Percentiles rank a stretch among this genome's conserved stretches.
Evolutionary conservation across 2,797 vertebrate species (phyloP).

Genomic region (Centropyge bicolor): DNA sequence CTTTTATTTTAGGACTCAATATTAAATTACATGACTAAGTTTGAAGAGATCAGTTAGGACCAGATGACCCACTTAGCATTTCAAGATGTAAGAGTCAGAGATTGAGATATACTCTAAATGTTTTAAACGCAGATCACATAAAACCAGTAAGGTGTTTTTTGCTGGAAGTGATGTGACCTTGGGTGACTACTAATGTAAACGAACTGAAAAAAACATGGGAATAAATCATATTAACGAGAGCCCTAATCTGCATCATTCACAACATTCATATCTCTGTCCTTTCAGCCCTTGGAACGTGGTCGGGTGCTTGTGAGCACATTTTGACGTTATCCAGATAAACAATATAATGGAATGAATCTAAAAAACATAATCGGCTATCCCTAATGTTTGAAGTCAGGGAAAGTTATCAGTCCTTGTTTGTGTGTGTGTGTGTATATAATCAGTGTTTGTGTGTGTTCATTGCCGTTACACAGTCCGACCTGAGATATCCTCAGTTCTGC

Average conservation of each 20-base stretch:
- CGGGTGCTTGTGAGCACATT: slow-evolving; percentile 10
- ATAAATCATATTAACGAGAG: slow-evolving; percentile 69
- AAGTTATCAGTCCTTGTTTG: slow-evolving; percentile 43
- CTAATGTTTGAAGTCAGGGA: slow-evolving; percentile 60
- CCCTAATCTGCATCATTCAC: slow-evolving; percentile 63
- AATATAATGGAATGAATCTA: slow-evolving; percentile 63
- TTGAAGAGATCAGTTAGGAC: slow-evolving; percentile 1
- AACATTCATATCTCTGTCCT: slow-evolving; percentile 65
- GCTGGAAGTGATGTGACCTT: slow-evolving; percentile 58
- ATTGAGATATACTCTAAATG: not conserved
- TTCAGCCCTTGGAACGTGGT: slow-evolving; percentile 68
- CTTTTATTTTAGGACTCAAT: not conserved
- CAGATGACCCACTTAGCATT: slow-evolving; percentile 21
- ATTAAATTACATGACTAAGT: slow-evolving; percentile 1
- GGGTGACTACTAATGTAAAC: slow-evolving; percentile 35
- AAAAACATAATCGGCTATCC: slow-evolving; percentile 62
- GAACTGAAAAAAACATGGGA: slow-evolving; percentile 44
- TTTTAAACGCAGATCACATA: slow-evolving; percentile 4
- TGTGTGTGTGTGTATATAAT: slow-evolving; percentile 47
- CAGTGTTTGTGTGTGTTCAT: slow-evolving; percentile 50
- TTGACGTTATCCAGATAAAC: slow-evolving; percentile 62
- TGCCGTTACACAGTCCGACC: slow-evolving; percentile 56
- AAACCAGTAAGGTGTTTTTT: slow-evolving; percentile 38
- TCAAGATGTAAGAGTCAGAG: slow-evolving; percentile 19
- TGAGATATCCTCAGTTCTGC: slow-evolving; percentile 75